Percentiles rank a stretch among this genome's conserved stretches.
Evolutionary conservation across 2,113 vertebrate genomes (phyloP).

Genomic region (Xiphophorus couchianus): DNA sequence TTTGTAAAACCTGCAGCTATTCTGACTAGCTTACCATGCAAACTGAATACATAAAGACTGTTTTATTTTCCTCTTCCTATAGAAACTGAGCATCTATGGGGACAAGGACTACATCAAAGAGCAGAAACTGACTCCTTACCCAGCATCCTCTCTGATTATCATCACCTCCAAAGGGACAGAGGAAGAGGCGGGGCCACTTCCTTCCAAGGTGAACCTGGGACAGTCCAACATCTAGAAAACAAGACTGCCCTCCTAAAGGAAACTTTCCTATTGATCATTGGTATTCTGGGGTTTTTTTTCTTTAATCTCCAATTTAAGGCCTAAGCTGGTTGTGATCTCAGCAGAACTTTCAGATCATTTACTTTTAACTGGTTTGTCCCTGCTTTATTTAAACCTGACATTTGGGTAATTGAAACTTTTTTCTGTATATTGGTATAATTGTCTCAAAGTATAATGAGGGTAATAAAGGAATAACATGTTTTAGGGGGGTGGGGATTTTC

Average conservation of each 20-base stretch:
- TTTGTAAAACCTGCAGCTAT: too few relatives aligned
- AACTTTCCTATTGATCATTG: conserved; percentile 18
- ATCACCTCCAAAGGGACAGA: conserved; percentile 84
- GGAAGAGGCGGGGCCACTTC: conserved; percentile 91
- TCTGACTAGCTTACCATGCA: background rate
- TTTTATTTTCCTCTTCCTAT: conserved; percentile 17
- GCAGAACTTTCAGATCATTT: conserved; percentile 52
- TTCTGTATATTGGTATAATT: conserved; percentile 62
- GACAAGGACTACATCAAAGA: conserved; percentile 90
- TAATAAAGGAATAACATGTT: conserved; percentile 26
- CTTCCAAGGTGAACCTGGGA: conserved; percentile 89
- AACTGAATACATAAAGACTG: background rate
- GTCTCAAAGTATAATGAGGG: conserved; percentile 47
- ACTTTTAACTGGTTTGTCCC: conserved; percentile 37
- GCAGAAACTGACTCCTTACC: conserved; percentile 88
- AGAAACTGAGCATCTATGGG: conserved; percentile 98
- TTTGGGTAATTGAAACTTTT: conserved; percentile 18
- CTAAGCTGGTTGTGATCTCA: conserved; percentile 37
- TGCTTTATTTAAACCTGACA: conserved; percentile 39
- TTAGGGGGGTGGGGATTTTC: background rate
- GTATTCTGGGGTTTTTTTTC: conserved; percentile 10
- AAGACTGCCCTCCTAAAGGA: conserved; percentile 31
- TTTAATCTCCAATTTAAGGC: conserved; percentile 25
- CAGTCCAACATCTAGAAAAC: conserved; percentile 82
- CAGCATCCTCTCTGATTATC: conserved; percentile 88